These are phyloP conservation scores for Irena cyanogastra DNA, from an alignment of 2,113 vertebrate genomes.

Conservation along the genomic window DNA sequence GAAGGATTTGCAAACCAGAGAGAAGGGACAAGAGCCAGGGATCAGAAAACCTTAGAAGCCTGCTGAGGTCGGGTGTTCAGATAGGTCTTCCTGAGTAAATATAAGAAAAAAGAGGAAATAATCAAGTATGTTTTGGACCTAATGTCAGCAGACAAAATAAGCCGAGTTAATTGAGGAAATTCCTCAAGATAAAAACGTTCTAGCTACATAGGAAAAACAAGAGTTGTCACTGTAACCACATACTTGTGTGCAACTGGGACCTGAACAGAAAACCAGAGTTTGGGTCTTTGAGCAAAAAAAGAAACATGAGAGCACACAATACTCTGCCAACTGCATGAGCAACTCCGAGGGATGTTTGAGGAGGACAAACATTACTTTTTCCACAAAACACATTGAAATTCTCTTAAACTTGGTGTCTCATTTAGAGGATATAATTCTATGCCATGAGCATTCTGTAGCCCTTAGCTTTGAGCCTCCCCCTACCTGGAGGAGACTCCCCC, in stretches of 20 bases:
- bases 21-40: neutral
- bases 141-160: neutral
- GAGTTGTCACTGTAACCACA: neutral
- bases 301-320: neutral
- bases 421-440: neutral
- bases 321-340: neutral
- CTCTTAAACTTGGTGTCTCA: neutral
- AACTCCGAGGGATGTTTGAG: neutral
- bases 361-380: neutral
- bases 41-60: neutral
- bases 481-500: neutral
- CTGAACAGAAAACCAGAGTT: neutral
- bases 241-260: neutral
- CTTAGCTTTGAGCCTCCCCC: neutral
- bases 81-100: neutral
- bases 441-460: rapidly evolving
- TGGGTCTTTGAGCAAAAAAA: neutral
- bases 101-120: neutral
- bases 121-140: neutral
- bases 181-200: neutral
- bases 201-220: neutral
- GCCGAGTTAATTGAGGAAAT: neutral
- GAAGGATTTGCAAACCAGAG: neutral
- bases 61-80: neutral
- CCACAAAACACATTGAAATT: neutral